phyloP scores from a whole-genome alignment of 2,113 vertebrate genomes.

The Pelobates fuscus region DNA sequence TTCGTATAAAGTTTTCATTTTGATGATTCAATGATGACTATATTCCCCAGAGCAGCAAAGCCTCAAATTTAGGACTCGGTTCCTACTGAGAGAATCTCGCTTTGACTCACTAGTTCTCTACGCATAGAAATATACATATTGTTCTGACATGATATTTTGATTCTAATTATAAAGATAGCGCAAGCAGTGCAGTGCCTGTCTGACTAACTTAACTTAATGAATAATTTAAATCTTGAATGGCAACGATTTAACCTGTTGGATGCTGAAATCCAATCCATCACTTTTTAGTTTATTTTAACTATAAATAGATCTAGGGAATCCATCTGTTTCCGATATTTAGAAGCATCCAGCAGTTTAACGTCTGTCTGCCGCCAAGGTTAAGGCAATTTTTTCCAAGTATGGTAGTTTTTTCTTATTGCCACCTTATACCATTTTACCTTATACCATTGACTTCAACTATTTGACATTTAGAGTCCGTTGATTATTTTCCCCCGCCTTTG shows the following conservation, averaged over 20 bases:
- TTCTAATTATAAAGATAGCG: conserved; percentile 15
- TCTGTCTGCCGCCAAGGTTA: too few species aligned
- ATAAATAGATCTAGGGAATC: too few species aligned
- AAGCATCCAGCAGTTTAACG: too few species aligned
- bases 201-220: conserved; percentile 10
- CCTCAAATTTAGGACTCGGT: conserved; percentile 16
- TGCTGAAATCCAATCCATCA: background rate
- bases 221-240: conserved; percentile 4
- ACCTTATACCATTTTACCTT: too few species aligned
- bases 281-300: background rate
- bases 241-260: conserved; percentile 5
- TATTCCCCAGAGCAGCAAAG: background rate
- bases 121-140: background rate
- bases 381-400: too few species aligned
- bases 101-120: conserved; percentile 23
- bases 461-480: too few species aligned
- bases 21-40: conserved; percentile 22
- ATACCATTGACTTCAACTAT: too few species aligned
- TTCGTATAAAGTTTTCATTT: background rate
- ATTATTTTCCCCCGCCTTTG: too few species aligned
- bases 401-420: too few species aligned
- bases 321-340: too few species aligned
- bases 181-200: background rate
- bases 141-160: conserved; percentile 33
- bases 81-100: conserved; percentile 7